phyloP scores from a whole-genome alignment of 2,797 vertebrate species.

The Pteronotus mesoamericanus region DNA sequence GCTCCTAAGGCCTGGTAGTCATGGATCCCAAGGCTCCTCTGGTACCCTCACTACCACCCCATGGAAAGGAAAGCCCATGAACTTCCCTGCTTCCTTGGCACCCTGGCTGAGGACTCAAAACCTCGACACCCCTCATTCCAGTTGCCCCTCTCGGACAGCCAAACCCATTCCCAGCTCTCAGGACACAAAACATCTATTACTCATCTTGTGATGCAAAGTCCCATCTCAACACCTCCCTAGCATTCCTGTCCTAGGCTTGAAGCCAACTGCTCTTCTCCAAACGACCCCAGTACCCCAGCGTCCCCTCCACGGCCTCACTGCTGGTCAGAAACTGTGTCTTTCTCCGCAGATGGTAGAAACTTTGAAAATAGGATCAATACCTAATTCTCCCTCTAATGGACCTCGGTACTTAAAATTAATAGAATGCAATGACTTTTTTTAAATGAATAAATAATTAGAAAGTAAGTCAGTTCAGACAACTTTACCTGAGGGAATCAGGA shows the following conservation, averaged over 20 bases:
- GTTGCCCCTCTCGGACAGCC: accelerated
- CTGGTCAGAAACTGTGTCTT: too few relatives aligned
- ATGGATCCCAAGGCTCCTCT: too few relatives aligned
- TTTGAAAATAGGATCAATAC: not conserved
- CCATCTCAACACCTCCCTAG: not conserved
- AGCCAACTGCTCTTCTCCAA: not conserved
- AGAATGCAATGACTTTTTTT: not conserved
- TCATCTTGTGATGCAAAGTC: too few relatives aligned
- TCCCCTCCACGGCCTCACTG: accelerated
- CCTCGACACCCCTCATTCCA: not conserved
- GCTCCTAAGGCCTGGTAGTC: not conserved
- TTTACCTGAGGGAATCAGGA: not conserved
- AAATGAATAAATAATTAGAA: not conserved
- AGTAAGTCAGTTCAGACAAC: not conserved
- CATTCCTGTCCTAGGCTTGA: not conserved
- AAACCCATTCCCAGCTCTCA: not conserved
- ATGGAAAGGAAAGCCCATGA: not conserved
- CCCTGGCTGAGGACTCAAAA: accelerated
- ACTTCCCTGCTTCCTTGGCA: not conserved
- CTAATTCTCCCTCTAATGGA: not conserved
- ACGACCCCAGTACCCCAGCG: not conserved
- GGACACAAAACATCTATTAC: not conserved
- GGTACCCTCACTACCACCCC: accelerated
- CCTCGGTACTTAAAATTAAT: not conserved
- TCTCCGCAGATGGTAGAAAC: not conserved